phyloP scores from a whole-genome alignment of 2,113 vertebrate genomes.

The Sminthopsis crassicaudata region DNA sequence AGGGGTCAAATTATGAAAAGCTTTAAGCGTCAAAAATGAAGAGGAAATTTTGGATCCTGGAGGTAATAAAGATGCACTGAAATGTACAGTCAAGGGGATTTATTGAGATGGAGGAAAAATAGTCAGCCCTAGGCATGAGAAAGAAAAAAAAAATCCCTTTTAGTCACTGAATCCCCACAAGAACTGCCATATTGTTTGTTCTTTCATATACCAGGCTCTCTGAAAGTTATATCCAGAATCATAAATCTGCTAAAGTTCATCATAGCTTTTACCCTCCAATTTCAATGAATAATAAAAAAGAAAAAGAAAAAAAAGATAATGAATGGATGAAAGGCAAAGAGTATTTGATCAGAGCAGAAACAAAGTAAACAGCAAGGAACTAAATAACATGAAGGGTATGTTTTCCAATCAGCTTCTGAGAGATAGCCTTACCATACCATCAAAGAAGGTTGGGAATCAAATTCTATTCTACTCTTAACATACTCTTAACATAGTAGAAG shows the following conservation, averaged over 20 bases:
- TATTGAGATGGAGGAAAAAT: neutral
- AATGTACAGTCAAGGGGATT: neutral
- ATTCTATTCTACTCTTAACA: neutral
- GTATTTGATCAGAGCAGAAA: neutral
- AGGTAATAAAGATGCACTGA: neutral
- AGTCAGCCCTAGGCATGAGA: neutral
- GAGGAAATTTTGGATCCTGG: neutral
- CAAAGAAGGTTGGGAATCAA: neutral
- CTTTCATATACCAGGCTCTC: neutral
- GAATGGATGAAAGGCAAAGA: neutral
- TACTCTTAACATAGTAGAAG: neutral
- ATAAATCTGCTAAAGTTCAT: neutral
- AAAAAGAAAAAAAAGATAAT: neutral
- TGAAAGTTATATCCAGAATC: neutral
- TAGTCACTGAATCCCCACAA: neutral
- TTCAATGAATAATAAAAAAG: neutral
- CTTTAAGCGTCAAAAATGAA: too few species aligned
- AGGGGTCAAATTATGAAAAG: too few species aligned
- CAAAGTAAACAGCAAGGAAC: neutral
- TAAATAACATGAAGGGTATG: neutral
- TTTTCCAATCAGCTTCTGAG: neutral
- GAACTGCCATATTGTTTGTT: neutral
- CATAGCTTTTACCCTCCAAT: neutral
- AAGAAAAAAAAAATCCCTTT: neutral
- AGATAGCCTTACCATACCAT: neutral